Evolutionary conservation across 2,797 vertebrate species (phyloP).

Genomic region (Luscinia megarhynchos): DNA sequence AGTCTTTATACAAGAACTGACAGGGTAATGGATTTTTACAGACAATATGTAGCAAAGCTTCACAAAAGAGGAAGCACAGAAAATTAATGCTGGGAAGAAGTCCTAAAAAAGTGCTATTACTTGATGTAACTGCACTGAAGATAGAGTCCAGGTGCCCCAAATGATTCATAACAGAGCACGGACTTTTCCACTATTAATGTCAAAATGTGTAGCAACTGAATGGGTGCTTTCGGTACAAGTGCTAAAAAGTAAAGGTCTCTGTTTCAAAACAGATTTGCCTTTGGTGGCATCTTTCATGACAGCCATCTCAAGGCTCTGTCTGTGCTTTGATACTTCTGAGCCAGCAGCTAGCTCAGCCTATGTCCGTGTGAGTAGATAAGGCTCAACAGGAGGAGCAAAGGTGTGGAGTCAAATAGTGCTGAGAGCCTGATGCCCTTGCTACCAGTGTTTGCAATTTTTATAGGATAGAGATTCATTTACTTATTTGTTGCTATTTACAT

Average conservation of each 20-base stretch:
- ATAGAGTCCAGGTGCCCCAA: neutral
- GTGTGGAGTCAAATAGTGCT: neutral
- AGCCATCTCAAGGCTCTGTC: neutral
- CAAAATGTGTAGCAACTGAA: accelerated
- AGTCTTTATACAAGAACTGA: neutral
- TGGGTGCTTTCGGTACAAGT: accelerated
- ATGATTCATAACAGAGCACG: neutral
- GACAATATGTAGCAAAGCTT: neutral
- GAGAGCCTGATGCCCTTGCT: neutral
- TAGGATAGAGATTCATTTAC: neutral
- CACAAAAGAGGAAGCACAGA: neutral
- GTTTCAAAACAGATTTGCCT: neutral
- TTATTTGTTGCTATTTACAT: neutral
- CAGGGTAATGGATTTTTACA: constrained; percentile 4
- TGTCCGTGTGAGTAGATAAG: neutral
- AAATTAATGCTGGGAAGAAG: neutral
- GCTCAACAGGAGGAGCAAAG: neutral
- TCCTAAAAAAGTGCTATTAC: neutral
- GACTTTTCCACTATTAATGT: neutral
- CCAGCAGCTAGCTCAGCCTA: neutral
- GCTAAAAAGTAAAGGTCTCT: neutral
- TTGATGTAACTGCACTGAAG: neutral
- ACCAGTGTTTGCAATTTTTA: neutral
- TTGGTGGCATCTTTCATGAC: neutral
- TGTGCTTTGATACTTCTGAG: neutral